phyloP scores from a whole-genome alignment of 2,888 invertebrate species.

The Lochmaea crataegi region DNA sequence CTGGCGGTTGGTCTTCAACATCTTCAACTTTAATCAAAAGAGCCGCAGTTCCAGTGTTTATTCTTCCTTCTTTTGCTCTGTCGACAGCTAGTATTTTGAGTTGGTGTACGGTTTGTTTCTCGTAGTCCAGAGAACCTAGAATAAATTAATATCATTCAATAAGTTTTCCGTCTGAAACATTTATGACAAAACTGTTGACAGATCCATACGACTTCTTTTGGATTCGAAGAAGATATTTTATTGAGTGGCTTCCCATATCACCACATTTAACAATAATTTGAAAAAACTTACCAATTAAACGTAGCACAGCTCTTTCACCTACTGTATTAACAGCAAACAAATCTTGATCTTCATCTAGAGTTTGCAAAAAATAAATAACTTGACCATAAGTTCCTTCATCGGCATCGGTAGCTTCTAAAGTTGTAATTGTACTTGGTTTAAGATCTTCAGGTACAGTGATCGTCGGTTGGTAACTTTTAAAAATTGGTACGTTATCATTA shows the following conservation, averaged over 20 bases:
- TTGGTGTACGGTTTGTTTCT: slow-evolving; percentile 87
- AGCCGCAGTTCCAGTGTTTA: slow-evolving; percentile 92
- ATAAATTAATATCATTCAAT: neutral
- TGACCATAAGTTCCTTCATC: slow-evolving; percentile 95
- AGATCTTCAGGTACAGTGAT: slow-evolving; percentile 85
- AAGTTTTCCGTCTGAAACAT: no score
- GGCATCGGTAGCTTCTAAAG: slow-evolving; percentile 87
- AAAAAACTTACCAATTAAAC: slow-evolving; percentile 71
- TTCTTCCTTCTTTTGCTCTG: slow-evolving; percentile 81
- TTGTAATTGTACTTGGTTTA: slow-evolving; percentile 78
- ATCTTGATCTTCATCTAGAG: slow-evolving; percentile 80
- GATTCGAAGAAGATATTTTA: no score
- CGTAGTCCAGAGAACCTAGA: slow-evolving; percentile 78
- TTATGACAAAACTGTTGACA: no score
- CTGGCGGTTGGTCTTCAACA: slow-evolving; percentile 92
- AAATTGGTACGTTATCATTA: slow-evolving; percentile 91
- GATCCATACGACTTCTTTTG: no score
- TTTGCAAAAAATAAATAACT: slow-evolving; percentile 88
- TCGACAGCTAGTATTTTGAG: slow-evolving; percentile 85
- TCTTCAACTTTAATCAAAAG: slow-evolving; percentile 88
- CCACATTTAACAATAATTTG: neutral
- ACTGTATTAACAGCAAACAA: slow-evolving; percentile 85
- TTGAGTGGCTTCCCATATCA: no score
- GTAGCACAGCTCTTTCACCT: slow-evolving; percentile 86
- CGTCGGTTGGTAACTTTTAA: slow-evolving; percentile 86